A percentile compares a stretch with the other conserved stretches of the same genome.
phyloP scores from a whole-genome alignment of 2,797 vertebrate species.

The Microcaecilia unicolor region DNA sequence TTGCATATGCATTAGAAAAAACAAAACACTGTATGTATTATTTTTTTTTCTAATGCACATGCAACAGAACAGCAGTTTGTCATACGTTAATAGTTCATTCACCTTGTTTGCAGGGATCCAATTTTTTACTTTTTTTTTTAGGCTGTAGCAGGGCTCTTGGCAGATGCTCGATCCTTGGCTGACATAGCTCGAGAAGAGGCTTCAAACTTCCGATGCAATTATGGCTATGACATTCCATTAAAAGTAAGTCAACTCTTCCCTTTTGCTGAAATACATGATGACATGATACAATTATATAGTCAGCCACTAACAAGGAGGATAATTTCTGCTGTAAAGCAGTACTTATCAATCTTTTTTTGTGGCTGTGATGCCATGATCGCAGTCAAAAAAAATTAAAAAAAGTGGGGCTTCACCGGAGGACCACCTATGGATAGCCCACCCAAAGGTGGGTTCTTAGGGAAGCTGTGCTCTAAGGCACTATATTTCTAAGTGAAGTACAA shows the following conservation, averaged over 20 bases:
- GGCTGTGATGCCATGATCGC: no score
- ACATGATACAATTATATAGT: background rate
- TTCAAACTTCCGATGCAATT: conserved; percentile 90
- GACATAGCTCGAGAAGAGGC: conserved; percentile 93
- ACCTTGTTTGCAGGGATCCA: background rate
- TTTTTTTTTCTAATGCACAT: background rate
- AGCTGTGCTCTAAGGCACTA: no score
- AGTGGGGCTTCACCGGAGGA: no score
- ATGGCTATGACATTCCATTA: conserved; percentile 91
- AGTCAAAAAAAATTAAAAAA: no score
- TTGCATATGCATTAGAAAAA: background rate
- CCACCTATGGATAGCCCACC: no score
- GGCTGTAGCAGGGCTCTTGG: conserved; percentile 89
- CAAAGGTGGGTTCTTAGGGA: no score
- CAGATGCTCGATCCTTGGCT: conserved; percentile 87
- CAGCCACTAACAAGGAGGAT: no score
- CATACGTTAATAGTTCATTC: background rate
- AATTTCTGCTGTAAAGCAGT: no score
- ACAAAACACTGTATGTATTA: no score
- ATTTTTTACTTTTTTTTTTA: conserved; percentile 20
- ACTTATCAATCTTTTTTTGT: no score
- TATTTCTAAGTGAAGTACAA: no score
- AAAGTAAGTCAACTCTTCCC: conserved; percentile 58
- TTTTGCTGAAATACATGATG: background rate
- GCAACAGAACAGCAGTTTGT: background rate